phyloP scores from a whole-genome alignment of 2,888 invertebrate genomes.

The Metalampra italica region DNA sequence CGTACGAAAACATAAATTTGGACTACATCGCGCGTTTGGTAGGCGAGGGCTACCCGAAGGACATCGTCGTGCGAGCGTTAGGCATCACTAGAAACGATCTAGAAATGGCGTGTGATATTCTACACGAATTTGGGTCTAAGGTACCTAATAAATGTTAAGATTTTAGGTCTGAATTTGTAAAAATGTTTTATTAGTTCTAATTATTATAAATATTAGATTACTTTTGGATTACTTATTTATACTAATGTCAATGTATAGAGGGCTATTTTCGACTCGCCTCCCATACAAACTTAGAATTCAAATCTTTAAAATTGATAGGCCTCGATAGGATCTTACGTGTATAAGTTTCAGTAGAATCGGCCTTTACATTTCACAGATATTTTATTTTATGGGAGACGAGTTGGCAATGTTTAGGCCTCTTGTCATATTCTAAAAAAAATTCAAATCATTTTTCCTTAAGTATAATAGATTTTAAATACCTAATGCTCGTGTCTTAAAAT shows the following conservation, averaged over 20 bases:
- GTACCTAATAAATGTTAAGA: slow-evolving; percentile 59
- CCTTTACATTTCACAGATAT: no score
- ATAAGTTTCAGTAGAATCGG: no score
- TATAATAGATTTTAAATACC: no score
- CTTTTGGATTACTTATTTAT: not conserved
- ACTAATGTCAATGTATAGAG: not conserved
- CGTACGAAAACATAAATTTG: slow-evolving; percentile 93
- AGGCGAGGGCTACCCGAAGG: slow-evolving; percentile 93
- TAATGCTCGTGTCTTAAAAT: no score
- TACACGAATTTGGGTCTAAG: slow-evolving; percentile 90
- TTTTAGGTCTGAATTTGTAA: slow-evolving; percentile 3
- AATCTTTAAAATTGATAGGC: no score
- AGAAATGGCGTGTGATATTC: slow-evolving; percentile 96
- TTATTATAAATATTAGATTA: not conserved
- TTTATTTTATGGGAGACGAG: no score
- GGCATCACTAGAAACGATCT: slow-evolving; percentile 96
- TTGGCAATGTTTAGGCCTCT: no score
- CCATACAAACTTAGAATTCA: no score
- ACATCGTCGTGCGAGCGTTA: slow-evolving; percentile 93
- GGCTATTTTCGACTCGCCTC: no score
- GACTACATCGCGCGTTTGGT: slow-evolving; percentile 94
- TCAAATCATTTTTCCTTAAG: no score
- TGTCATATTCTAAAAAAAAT: no score
- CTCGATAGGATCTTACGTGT: no score
- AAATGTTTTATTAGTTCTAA: not conserved